phyloP scores from a whole-genome alignment of 2,113 vertebrate species.

The Chaenocephalus aceratus region DNA sequence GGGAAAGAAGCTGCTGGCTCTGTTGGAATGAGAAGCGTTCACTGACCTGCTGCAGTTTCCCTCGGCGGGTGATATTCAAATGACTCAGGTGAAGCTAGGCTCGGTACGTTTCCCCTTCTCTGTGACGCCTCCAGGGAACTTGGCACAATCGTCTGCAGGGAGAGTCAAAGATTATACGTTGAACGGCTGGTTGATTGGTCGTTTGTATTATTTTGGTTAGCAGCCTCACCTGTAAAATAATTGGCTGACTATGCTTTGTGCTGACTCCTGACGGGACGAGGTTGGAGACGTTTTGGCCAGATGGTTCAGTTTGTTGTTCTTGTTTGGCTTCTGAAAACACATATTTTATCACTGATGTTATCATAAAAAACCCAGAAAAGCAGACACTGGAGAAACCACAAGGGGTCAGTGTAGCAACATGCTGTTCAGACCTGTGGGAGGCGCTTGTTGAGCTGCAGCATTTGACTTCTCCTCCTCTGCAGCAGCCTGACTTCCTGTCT shows the following conservation, averaged over 20 bases:
- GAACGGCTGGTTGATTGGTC: background rate
- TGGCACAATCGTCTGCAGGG: conserved; percentile 32
- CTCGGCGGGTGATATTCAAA: conserved; percentile 22
- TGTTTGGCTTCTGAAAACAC: conserved; percentile 63
- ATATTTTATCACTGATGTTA: background rate
- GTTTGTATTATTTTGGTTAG: too few relatives aligned
- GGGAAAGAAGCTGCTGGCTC: conserved; percentile 36
- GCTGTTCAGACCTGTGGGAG: conserved; percentile 62
- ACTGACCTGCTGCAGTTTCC: conserved; percentile 57
- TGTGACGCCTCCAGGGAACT: conserved; percentile 27
- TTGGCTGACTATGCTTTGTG: conserved; percentile 54
- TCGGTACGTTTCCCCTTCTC: conserved; percentile 15
- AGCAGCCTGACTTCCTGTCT: conserved; percentile 16
- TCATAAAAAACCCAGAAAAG: background rate
- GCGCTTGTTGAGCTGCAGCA: conserved; percentile 1
- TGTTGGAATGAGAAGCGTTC: background rate
- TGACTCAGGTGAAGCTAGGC: conserved; percentile 17
- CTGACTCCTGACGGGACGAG: conserved; percentile 70
- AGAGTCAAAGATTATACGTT: background rate
- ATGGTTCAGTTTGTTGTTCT: conserved; percentile 55
- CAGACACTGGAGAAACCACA: conserved; percentile 43
- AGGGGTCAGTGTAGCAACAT: conserved; percentile 51
- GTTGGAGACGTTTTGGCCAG: conserved; percentile 59
- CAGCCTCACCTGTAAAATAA: conserved; percentile 76
- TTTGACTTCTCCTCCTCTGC: conserved; percentile 35